Conservation (phyloP, 2,888 invertebrate species). For the Agrypnus murinus region DNA sequence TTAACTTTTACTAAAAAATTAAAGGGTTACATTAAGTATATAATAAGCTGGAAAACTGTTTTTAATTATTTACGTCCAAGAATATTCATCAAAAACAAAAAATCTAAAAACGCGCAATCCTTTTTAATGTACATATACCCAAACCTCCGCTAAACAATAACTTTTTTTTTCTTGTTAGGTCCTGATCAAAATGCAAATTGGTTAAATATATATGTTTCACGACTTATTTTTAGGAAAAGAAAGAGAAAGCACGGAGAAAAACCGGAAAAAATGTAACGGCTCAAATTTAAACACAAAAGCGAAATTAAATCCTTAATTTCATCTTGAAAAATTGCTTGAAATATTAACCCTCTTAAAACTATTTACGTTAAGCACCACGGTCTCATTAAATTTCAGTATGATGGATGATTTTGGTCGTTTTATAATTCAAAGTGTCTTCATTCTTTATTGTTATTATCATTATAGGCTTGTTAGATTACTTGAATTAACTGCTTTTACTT, state of each 20-base stretch:
- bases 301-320: constrained; percentile 5
- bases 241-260: no score
- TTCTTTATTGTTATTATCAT: no score
- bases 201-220: constrained; percentile 4
- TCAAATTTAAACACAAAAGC: neutral
- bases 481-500: no score
- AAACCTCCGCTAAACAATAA: neutral
- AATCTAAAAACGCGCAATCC: neutral
- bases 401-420: neutral
- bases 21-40: no score
- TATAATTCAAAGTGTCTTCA: no score
- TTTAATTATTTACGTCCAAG: no score
- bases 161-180: constrained; percentile 10
- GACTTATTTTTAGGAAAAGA: neutral
- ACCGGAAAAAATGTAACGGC: constrained; percentile 2
- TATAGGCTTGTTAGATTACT: no score
- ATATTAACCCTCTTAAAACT: constrained; percentile 1
- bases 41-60: no score
- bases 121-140: neutral
- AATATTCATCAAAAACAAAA: no score
- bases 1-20: no score
- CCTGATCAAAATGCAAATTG: constrained; percentile 23
- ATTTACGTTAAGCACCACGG: constrained; percentile 1
- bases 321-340: constrained; percentile 12
- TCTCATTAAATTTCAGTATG: neutral